Conservation (phyloP, 2,888 invertebrate species). For the Stegana nigrithorax region DNA sequence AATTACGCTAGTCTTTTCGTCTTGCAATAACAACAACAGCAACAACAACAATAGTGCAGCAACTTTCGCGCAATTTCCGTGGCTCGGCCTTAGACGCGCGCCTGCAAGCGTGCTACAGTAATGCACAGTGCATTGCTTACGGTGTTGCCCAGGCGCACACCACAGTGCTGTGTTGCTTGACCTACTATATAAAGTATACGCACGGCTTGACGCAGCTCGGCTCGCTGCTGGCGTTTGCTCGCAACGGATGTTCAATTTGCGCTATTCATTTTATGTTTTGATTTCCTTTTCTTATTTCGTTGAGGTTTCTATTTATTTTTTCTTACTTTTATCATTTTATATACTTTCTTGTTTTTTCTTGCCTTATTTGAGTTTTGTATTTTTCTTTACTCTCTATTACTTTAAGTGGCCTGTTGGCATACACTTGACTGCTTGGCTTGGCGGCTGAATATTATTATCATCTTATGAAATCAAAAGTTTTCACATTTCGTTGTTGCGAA, state of each 20-base stretch:
- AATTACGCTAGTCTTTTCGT: conserved; percentile 41
- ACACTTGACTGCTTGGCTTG: conserved; percentile 34
- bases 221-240: neutral
- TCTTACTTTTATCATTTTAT: neutral
- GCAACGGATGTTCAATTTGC: conserved; percentile 54
- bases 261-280: conserved; percentile 28
- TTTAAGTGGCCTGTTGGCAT: conserved; percentile 44
- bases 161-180: neutral
- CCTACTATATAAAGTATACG: neutral
- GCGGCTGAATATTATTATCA: conserved; percentile 45
- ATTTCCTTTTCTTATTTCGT: conserved; percentile 49
- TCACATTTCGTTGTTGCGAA: conserved; percentile 37
- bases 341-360: conserved; percentile 36
- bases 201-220: neutral
- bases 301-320: no score
- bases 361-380: conserved; percentile 50
- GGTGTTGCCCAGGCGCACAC: neutral
- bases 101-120: neutral
- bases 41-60: no score
- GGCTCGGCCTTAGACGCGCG: conserved; percentile 1
- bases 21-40: no score
- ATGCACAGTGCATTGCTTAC: conserved; percentile 26
- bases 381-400: conserved; percentile 49
- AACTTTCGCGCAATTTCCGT: conserved; percentile 11
- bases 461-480: conserved; percentile 50